Evolutionary conservation across 2,888 invertebrate genomes (phyloP).

Genomic region (Drosophila demipolita): DNA sequence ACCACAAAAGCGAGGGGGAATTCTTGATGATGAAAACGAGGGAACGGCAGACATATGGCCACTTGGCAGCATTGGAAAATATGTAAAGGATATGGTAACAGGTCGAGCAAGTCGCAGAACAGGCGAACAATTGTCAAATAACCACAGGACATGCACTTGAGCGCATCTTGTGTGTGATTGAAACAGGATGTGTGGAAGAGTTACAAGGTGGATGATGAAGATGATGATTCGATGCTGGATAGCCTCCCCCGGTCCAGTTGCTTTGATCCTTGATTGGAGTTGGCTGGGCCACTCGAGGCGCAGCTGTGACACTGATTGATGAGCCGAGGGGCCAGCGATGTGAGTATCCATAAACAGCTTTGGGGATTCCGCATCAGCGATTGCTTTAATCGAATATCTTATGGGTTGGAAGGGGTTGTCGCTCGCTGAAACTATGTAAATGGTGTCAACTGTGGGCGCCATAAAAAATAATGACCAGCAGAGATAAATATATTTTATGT

Average conservation of each 20-base stretch:
- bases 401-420: neutral
- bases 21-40: slow-evolving; percentile 17
- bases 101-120: slow-evolving; percentile 19
- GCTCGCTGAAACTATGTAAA: slow-evolving; percentile 58
- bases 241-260: slow-evolving; percentile 41
- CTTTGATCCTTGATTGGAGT: slow-evolving; percentile 80
- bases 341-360: slow-evolving; percentile 52
- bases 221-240: slow-evolving; percentile 13
- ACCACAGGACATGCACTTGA: slow-evolving; percentile 79
- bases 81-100: slow-evolving; percentile 67
- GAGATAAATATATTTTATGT: slow-evolving; percentile 75
- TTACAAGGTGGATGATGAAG: slow-evolving; percentile 26
- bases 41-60: slow-evolving; percentile 69
- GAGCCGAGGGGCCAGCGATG: slow-evolving; percentile 32
- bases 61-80: slow-evolving; percentile 54
- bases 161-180: slow-evolving; percentile 68
- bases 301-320: slow-evolving; percentile 75
- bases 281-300: slow-evolving; percentile 51
- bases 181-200: slow-evolving; percentile 57
- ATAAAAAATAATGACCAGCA: slow-evolving; percentile 74
- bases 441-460: slow-evolving; percentile 70
- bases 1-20: slow-evolving; percentile 32
- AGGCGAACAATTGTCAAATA: slow-evolving; percentile 68
- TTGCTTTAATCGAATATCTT: slow-evolving; percentile 69
- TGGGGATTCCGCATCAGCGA: slow-evolving; percentile 65